Evolutionary conservation across 2,113 vertebrate genomes (phyloP).

Genomic region (Dissostichus mawsoni): DNA sequence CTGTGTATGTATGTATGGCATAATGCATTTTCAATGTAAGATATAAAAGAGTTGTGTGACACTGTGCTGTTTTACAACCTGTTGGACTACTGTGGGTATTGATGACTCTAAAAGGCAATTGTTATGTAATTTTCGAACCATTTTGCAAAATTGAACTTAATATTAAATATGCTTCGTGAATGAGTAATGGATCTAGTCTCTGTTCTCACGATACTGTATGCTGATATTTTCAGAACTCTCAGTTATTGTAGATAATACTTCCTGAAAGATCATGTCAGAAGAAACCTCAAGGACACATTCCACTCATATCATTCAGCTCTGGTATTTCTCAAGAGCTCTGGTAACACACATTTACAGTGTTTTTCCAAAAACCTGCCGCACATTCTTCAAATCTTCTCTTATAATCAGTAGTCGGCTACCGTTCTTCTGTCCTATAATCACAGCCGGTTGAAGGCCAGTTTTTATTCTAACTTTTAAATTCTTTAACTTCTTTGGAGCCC

Average conservation of each 20-base stretch:
- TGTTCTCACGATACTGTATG: not conserved
- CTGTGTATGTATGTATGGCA: not conserved
- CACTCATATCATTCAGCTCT: constrained; percentile 30
- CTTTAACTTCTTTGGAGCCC: no score
- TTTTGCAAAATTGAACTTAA: not conserved
- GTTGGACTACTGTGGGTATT: not conserved
- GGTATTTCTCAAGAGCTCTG: constrained; percentile 62
- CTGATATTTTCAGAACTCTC: constrained; percentile 5
- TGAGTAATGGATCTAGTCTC: not conserved
- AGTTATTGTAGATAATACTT: constrained; percentile 21
- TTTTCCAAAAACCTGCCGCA: constrained; percentile 28
- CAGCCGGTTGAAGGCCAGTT: not conserved
- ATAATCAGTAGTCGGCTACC: not conserved
- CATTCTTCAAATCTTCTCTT: constrained; percentile 26
- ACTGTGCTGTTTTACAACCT: not conserved
- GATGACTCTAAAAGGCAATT: not conserved
- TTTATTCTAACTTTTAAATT: not conserved
- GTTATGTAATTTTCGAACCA: not conserved
- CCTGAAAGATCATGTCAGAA: constrained; percentile 44
- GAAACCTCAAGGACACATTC: constrained; percentile 50
- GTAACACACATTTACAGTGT: constrained; percentile 20
- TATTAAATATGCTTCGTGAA: not conserved
- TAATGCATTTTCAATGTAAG: constrained; percentile 2
- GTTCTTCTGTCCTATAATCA: constrained; percentile 13
- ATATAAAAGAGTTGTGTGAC: not conserved